Evolutionary conservation across 92 coral and sea anemone genomes (phyloP), one percentile per base, ranked within the genome.

Genomic region (Siderastrea radians): DNA sequence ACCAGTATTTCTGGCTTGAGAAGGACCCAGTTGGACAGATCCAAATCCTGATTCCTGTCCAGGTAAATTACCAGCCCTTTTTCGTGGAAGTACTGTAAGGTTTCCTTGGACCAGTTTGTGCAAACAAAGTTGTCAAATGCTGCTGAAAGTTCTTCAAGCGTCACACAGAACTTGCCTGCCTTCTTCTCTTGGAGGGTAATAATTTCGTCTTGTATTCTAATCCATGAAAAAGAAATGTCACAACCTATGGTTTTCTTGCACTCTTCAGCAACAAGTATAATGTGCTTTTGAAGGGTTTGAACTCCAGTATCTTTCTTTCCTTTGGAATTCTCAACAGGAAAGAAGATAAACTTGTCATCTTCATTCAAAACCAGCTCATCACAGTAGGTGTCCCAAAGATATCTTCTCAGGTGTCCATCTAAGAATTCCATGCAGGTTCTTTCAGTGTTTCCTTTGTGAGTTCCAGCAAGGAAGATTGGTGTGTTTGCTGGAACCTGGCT

Each of bases 201-300:
- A 3, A 91, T 50, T 43, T 78, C 86, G 75, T 91, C 94, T 49
- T 91, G 94, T 45, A 91, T 75, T 68, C 87, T 88, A 58, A 91
- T 82, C 94, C 94, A 91, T 8, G 94, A 91, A 4, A 81, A 71
- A 14, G 94, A 15, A 26, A 26, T 26, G 38, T 26, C 38, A 26
- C 38, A 0, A 26, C 38, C 38, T 26, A 26, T 26, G 38, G 76
- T 58, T 49, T 5, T 59, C 76, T 78, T 66, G 60, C 52, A 52
- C 13, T 74, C 79, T 49, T 86, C 74, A n/a, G 81, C 93, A 26
- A 66, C 55, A 12, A 43, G 11, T 38, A 52, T 77, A 10, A 91
- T 81, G 47, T 64, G n/a, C 15, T 52, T 80, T 46, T 83, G 81
- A 9, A 91, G 81, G 12, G 13, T 44, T 45, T 68, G 81, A 61